phyloP scores from a whole-genome alignment of 2,113 vertebrate genomes.

The Ceyx melanurus region DNA sequence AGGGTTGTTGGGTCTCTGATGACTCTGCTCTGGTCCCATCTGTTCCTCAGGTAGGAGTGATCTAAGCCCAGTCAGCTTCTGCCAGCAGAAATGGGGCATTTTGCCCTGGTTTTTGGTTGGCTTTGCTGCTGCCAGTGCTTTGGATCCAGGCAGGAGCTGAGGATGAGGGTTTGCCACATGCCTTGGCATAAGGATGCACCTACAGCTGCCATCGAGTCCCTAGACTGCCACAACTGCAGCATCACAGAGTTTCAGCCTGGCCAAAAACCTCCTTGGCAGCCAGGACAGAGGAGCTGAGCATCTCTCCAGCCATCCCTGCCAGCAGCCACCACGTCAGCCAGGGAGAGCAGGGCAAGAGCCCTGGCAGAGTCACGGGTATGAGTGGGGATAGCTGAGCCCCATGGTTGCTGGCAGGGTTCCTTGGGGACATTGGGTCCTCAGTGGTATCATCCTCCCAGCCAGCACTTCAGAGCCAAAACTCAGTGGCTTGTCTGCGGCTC shows the following conservation, averaged over 20 bases:
- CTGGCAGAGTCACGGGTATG: rapidly evolving
- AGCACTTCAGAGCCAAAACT: background rate
- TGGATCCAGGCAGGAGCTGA: background rate
- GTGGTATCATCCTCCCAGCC: background rate
- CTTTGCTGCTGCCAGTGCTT: background rate
- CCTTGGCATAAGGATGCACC: background rate
- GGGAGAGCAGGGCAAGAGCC: background rate
- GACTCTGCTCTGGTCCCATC: background rate
- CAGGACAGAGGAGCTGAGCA: rapidly evolving
- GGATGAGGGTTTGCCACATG: rapidly evolving
- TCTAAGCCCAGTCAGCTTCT: background rate
- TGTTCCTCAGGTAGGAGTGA: background rate
- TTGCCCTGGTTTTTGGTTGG: background rate
- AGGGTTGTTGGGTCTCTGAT: rapidly evolving
- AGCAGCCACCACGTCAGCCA: background rate
- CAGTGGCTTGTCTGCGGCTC: background rate
- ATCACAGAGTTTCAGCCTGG: rapidly evolving
- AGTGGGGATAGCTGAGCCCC: background rate
- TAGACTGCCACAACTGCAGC: background rate
- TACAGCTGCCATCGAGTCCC: background rate
- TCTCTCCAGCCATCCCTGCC: background rate
- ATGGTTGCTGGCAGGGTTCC: background rate
- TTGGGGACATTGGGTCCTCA: rapidly evolving
- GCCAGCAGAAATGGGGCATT: background rate
- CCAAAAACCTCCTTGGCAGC: background rate